A percentile compares a stretch with the other conserved stretches of the same genome.
phyloP scores from a whole-genome alignment of 2,888 invertebrate genomes.

The Ectemnius cavifrons region DNA sequence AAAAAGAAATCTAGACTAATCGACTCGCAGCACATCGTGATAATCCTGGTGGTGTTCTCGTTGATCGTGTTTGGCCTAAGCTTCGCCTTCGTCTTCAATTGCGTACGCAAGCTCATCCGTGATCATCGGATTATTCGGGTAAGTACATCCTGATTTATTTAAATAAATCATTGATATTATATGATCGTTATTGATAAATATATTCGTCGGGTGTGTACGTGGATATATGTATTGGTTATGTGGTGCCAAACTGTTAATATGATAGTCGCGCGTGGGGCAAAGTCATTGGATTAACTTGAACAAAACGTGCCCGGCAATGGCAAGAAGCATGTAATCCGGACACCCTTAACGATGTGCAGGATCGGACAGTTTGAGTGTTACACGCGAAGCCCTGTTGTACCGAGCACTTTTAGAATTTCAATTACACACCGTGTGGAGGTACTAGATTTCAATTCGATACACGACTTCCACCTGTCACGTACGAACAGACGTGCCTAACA shows the following conservation, averaged over 20 bases:
- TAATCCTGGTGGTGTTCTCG: constrained; percentile 92
- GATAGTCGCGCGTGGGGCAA: neutral
- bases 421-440: constrained; percentile 27
- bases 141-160: constrained; percentile 68
- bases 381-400: constrained; percentile 8
- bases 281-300: neutral
- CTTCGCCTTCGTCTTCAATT: constrained; percentile 92
- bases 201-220: too few relatives aligned
- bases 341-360: neutral
- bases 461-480: constrained; percentile 48
- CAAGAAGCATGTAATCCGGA: neutral
- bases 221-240: too few relatives aligned
- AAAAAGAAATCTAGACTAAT: constrained; percentile 63
- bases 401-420: constrained; percentile 41
- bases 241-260: neutral
- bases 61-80: constrained; percentile 93
- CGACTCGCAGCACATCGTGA: constrained; percentile 87
- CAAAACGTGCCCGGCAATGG: neutral
- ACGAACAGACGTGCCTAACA: constrained; percentile 46
- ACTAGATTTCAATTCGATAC: constrained; percentile 40
- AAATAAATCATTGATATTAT: too few relatives aligned
- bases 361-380: constrained; percentile 16
- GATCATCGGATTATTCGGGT: constrained; percentile 94
- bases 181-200: too few relatives aligned
- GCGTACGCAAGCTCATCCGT: constrained; percentile 90